phyloP scores from a whole-genome alignment of 2,113 vertebrate species.

The Oxyura jamaicensis region DNA sequence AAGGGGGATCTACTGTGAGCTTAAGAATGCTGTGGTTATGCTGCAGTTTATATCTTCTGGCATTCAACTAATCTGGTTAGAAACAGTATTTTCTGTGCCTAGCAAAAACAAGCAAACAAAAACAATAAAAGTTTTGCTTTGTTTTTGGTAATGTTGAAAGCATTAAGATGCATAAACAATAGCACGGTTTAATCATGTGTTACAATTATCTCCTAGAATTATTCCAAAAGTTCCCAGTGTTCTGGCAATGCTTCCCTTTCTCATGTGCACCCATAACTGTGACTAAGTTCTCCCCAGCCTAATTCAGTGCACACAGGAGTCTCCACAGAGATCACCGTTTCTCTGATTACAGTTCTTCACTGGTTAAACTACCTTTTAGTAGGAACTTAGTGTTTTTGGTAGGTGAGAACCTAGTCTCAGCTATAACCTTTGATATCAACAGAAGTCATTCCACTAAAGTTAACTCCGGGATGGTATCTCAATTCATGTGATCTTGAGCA shows the following conservation, averaged over 20 bases:
- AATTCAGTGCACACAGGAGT: not conserved
- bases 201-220: constrained; percentile 25
- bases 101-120: not conserved
- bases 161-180: constrained; percentile 25
- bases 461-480: not conserved
- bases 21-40: not conserved
- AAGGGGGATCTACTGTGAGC: not conserved
- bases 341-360: not conserved
- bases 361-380: not conserved
- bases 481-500: not conserved
- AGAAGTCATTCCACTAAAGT: not conserved
- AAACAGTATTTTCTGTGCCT: not conserved
- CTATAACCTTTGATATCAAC: not conserved
- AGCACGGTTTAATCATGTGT: constrained; percentile 54
- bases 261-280: not conserved
- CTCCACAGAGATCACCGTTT: fast-evolving
- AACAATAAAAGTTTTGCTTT: not conserved
- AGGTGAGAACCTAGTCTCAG: not conserved
- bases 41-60: constrained; percentile 13
- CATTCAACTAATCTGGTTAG: constrained; percentile 13
- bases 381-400: not conserved
- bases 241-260: not conserved
- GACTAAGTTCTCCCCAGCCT: fast-evolving
- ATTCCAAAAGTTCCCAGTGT: not conserved
- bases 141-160: constrained; percentile 39